Evolutionary conservation across 92 coral and sea anemone genomes (phyloP).

Genomic region (Epizoanthus scotinus): DNA sequence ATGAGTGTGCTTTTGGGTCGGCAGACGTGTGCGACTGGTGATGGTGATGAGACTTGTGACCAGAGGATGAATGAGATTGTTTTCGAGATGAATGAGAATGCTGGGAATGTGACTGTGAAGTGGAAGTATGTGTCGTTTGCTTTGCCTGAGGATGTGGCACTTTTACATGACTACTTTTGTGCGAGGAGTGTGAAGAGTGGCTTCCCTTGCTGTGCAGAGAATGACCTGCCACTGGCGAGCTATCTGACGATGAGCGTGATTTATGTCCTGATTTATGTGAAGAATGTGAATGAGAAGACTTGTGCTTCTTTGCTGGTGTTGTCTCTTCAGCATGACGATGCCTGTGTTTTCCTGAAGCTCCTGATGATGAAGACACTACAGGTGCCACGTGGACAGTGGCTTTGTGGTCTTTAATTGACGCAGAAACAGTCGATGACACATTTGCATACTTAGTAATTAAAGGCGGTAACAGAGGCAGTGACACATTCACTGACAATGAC

Average conservation of each 20-base stretch:
- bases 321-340: slow-evolving; percentile 77
- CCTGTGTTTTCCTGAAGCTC: slow-evolving; percentile 63
- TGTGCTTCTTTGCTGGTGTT: slow-evolving; percentile 81
- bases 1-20: slow-evolving; percentile 41
- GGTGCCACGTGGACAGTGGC: slow-evolving; percentile 59
- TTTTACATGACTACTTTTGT: slow-evolving; percentile 59
- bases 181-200: slow-evolving; percentile 65
- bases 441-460: slow-evolving; percentile 93
- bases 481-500: slow-evolving; percentile 71
- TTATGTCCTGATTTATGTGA: slow-evolving; percentile 50
- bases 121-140: slow-evolving; percentile 45
- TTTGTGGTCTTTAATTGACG: slow-evolving; percentile 54
- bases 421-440: slow-evolving; percentile 64
- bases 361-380: slow-evolving; percentile 36
- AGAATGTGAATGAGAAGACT: slow-evolving; percentile 71
- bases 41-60: slow-evolving; percentile 62
- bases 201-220: slow-evolving; percentile 52
- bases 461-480: slow-evolving; percentile 83
- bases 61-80: slow-evolving; percentile 62
- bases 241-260: slow-evolving; percentile 54
- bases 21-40: slow-evolving; percentile 22
- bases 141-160: slow-evolving; percentile 52
- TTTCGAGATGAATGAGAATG: slow-evolving; percentile 59
- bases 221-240: slow-evolving; percentile 39
- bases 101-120: slow-evolving; percentile 48